Evolutionary conservation across 2,888 invertebrate genomes (phyloP).

Genomic region (Crepidodera aurea): DNA sequence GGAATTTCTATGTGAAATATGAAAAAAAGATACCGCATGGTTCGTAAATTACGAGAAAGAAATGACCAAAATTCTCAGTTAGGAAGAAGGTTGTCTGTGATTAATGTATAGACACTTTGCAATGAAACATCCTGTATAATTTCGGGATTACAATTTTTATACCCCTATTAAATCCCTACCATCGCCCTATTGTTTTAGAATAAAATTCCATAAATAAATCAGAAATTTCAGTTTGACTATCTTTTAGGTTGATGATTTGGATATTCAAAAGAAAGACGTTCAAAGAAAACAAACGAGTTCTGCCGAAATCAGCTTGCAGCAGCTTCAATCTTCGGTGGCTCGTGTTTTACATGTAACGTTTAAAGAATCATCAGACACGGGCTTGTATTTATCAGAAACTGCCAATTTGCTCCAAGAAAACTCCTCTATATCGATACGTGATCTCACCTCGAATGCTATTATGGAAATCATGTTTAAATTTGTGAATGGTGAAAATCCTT

Average conservation of each 20-base stretch:
- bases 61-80: no score
- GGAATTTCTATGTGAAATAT: no score
- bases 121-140: no score
- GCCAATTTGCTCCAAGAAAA: constrained; percentile 62
- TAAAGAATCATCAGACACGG: constrained; percentile 62
- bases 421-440: constrained; percentile 63
- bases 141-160: no score
- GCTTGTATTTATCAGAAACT: constrained; percentile 63
- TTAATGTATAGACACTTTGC: no score
- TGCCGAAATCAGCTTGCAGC: constrained; percentile 71
- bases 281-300: constrained; percentile 55
- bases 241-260: constrained; percentile 65
- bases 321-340: constrained; percentile 70
- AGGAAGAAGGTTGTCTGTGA: no score
- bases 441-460: constrained; percentile 71
- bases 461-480: constrained; percentile 67
- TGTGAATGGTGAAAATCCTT: constrained; percentile 56
- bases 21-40: no score
- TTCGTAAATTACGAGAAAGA: no score
- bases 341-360: constrained; percentile 78
- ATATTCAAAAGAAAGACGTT: constrained; percentile 62
- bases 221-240: no score
- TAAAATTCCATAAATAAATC: no score
- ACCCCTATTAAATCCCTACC: no score
- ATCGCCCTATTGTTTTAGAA: no score